Conservation (phyloP, 2,797 vertebrate genomes). For the Sitta carolinensis region DNA sequence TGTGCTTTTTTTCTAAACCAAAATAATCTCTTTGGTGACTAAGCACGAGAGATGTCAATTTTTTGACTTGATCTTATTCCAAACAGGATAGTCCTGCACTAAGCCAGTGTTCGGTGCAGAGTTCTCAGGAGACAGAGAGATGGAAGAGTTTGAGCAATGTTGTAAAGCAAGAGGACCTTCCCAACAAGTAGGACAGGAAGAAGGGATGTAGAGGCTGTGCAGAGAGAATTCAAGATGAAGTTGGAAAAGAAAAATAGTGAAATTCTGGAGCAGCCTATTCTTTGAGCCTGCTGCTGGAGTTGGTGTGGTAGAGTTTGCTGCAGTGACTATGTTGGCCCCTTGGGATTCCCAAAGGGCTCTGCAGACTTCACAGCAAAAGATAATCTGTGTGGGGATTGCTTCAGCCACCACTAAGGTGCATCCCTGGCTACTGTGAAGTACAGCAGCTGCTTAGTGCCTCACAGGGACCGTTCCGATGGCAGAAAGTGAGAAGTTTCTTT, state of each 20-base stretch:
- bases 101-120: neutral
- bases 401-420: neutral
- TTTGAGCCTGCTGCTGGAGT: neutral
- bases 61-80: neutral
- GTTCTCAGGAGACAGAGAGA: neutral
- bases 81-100: neutral
- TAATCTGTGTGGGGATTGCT: neutral
- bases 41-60: fast-evolving
- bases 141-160: neutral
- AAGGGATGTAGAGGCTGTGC: neutral
- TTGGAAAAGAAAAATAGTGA: neutral
- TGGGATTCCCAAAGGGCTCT: neutral
- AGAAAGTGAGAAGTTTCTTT: neutral
- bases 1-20: neutral
- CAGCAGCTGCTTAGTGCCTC: neutral
- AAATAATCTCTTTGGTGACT: neutral
- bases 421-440: neutral
- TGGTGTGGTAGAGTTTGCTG: neutral
- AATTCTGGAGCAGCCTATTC: neutral
- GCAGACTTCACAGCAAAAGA: neutral
- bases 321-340: neutral
- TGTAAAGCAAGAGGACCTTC: neutral
- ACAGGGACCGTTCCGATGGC: fast-evolving
- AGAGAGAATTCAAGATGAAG: neutral
- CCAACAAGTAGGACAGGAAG: neutral